phyloP scores from a whole-genome alignment of 2,113 vertebrate species.

The Sus scrofa region DNA sequence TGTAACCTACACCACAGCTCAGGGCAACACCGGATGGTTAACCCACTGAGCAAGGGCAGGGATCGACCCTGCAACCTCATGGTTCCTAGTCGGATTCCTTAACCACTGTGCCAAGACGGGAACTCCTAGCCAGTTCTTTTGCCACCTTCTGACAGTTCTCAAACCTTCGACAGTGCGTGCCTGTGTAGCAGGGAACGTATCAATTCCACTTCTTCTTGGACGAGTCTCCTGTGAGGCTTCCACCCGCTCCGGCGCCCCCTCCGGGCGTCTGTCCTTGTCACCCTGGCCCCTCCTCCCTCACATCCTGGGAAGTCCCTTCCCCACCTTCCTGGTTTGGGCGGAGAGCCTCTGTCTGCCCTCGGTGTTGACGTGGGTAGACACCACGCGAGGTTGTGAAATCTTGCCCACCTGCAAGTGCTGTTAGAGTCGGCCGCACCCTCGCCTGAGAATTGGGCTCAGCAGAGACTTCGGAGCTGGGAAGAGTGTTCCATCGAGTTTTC shows the following conservation, averaged over 20 bases:
- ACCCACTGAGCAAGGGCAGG: no score
- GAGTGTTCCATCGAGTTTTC: slow-evolving; percentile 7
- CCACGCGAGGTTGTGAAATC: no score
- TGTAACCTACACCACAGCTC: no score
- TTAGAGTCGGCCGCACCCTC: neutral
- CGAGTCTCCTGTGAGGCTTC: no score
- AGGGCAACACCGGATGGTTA: no score
- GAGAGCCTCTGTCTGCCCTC: no score
- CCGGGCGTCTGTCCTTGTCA: neutral
- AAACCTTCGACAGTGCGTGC: neutral
- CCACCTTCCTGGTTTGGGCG: neutral
- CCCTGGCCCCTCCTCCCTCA: neutral
- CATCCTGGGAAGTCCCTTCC: neutral
- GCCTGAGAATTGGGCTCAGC: slow-evolving; percentile 12
- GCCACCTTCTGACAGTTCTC: neutral
- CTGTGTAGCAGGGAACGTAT: neutral
- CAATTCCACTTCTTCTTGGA: neutral
- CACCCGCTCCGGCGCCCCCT: no score
- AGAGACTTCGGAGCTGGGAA: neutral
- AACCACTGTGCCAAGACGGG: no score
- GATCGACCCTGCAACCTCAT: no score
- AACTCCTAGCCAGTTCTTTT: neutral
- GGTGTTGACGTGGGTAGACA: neutral
- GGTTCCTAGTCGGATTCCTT: no score
- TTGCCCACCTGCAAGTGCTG: neutral